Conservation (phyloP, 35 echinoderm and acorn worm species). For the Heliocidaris erythrogramma region DNA sequence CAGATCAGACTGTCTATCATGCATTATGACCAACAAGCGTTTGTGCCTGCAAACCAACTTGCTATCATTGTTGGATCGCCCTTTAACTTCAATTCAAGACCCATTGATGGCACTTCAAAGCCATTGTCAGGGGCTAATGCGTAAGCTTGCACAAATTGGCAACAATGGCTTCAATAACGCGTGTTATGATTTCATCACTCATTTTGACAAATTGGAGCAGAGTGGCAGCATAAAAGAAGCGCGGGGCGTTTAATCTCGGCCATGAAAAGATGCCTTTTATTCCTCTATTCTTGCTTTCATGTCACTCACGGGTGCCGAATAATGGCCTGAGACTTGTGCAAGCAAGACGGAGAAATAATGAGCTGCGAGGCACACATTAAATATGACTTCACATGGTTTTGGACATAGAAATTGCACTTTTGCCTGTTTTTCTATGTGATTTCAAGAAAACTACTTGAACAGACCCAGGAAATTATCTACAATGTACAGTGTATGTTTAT, state of each 20-base stretch:
- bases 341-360: neutral
- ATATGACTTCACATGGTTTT: neutral
- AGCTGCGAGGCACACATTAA: neutral
- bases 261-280: neutral
- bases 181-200: constrained; percentile 17
- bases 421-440: neutral
- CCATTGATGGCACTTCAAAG: neutral
- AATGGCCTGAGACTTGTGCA: neutral
- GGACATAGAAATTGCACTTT: neutral
- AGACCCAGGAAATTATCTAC: neutral
- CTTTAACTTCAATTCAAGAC: neutral
- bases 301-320: neutral
- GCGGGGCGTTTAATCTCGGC: neutral
- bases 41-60: neutral
- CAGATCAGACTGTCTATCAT: too few species aligned
- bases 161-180: neutral
- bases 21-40: too few species aligned
- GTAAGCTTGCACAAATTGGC: neutral
- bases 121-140: neutral
- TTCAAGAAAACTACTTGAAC: neutral
- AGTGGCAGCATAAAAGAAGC: neutral
- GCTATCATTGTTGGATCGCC: neutral
- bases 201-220: constrained; percentile 11
- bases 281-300: neutral
- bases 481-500: too few species aligned